These are phyloP conservation scores for Schizopygopsis malacanthus DNA, from an alignment of 2,797 vertebrate genomes.

Conservation along the genomic window DNA sequence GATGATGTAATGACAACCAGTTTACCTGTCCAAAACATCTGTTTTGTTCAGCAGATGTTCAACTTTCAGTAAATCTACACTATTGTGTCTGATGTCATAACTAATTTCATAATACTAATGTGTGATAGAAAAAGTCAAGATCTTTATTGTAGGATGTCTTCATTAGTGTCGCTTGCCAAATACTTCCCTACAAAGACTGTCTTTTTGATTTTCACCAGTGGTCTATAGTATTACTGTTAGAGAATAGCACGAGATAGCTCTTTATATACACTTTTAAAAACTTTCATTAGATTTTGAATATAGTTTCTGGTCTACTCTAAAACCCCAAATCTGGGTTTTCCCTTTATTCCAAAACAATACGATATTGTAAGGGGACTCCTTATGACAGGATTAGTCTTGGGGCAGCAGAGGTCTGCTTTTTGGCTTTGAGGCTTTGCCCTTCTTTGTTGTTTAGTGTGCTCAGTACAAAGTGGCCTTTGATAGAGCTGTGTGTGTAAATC, in stretches of 20 bases:
- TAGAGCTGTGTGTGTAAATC: constrained; percentile 52
- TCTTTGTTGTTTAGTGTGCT: constrained; percentile 42
- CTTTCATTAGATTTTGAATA: not conserved
- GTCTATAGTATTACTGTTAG: not conserved
- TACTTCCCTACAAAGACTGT: not conserved
- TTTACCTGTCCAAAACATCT: not conserved
- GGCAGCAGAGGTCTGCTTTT: constrained; percentile 38
- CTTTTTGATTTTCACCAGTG: not conserved
- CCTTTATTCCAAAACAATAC: constrained; percentile 13
- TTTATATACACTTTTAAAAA: not conserved
- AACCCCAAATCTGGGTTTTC: constrained; percentile 1
- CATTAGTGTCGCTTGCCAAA: constrained; percentile 4
- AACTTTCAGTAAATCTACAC: not conserved
- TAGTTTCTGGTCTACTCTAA: constrained; percentile 4
- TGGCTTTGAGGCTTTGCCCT: constrained; percentile 48
- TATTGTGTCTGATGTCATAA: not conserved
- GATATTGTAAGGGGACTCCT: constrained; percentile 2
- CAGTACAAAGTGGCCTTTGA: constrained; percentile 64
- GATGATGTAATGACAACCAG: not conserved
- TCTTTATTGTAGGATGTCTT: not conserved
- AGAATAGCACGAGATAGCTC: not conserved
- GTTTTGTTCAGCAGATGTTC: not conserved
- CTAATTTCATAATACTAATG: constrained; percentile 15
- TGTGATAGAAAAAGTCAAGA: constrained; percentile 3
- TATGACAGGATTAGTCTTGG: constrained; percentile 41